Evolutionary conservation across 2,113 vertebrate species (phyloP), one percentile per base, ranked within the genome.

Genomic region (Onychostoma macrolepis): DNA sequence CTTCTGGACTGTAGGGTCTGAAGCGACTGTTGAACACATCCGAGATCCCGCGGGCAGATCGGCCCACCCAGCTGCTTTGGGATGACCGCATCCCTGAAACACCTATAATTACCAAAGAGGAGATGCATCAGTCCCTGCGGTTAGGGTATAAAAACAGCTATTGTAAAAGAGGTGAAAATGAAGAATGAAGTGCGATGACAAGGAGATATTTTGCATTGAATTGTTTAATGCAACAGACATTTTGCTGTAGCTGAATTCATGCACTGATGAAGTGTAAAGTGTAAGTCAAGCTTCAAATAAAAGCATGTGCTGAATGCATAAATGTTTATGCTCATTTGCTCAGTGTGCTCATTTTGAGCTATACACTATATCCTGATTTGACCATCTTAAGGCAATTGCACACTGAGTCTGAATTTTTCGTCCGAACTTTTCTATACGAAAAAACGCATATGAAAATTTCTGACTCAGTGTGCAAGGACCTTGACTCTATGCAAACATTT

Each of bases 61-160:
- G 94, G 87, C 97, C 94, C 11, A 95, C 93, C 96, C 95, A 43
- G 94, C 94, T 15, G 96, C 95, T 92, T 98, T 99, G 36, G 97
- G 98, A 43, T 98, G 96, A 43, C 98, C 98, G 89, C 98, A 99
- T 83, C 96, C 96, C 91, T 98, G 96, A 90, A 99, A 99, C 84
- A 99, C 97, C 98, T 99, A 86, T 33, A 93, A 92, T 87, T 90
- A 86, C 4, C 36, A 89, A 61, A 19, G 28, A 19, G 21, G n/a
- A n/a, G 43, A 38, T n/a, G 69, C 50, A 30, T 21, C 33, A 38
- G 38, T 30, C 21, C 17, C 1, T 84, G 76, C 5, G 26, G n/a
- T 65, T 41, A 28, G 82, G 28, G 6, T 15, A 53, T 78, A 53
- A n/a, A n/a, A 53, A 33, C 41, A 71, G 41, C n/a, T 30, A 6